Base-by-base conservation (phyloP, 2,888 invertebrate species). In the Pachydiplax longipennis region DNA sequence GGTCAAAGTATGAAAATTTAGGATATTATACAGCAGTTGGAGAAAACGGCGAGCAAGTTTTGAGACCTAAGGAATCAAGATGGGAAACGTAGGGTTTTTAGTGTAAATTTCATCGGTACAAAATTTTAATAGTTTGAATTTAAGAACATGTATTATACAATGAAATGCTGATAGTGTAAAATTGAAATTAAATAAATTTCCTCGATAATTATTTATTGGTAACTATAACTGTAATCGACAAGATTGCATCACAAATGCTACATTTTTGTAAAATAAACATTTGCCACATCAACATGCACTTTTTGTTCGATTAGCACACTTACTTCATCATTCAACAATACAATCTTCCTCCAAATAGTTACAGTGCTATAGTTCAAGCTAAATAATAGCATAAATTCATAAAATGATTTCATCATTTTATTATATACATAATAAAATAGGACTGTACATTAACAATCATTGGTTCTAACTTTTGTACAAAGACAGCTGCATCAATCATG, bases 11-110 rank as follows among this genome's bases (percentile, higher is more conserved):
- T 93, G 97, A 97, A 94, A 95, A 95, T 44, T 95, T 97, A 94
- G 97, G 97, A 80, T 97, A 97, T 93, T 98, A 98, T 94, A 95
- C 97, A 48, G 97, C 98, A 0, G 94, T 98, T 31, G 96, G 96
- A 93, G 95, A 96, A 92, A 97, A 98, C 93, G 98, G 98, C 8
- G 95, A 95, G 92, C 96, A 97, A 94, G 95, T 96, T 90, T 97
- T 96, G 93, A 95, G 96, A 92, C 97, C 97, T 93, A 97, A 96
- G 93, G 95, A 95, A 93, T 97, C 97, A 0, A 97, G 96, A 94
- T 98, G 97, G 97, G 96, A 97, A 81, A 65, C 80, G 0, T 93
- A 87, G 87, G n/a, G 18, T 22, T 2, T 22, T 6, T 25, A 48
- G 25, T 1, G 12, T 48, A 15, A 10, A 15, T 53, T 65, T 2